A percentile compares a stretch with the other conserved stretches of the same genome.
Conservation (phyloP, 2,113 vertebrate genomes). For the Asarcornis scutulata region DNA sequence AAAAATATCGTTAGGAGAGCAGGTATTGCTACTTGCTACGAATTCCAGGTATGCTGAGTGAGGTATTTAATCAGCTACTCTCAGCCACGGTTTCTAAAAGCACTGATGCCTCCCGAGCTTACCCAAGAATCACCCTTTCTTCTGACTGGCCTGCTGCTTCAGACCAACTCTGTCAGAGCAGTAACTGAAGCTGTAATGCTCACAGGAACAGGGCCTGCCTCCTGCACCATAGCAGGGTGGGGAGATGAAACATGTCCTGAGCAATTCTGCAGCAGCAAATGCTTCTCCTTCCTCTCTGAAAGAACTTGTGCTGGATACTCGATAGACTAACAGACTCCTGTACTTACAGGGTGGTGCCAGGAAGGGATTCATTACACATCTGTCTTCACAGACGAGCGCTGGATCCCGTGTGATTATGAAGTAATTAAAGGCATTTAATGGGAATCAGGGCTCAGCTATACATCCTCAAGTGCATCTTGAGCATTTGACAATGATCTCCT, state of each 20-base stretch:
- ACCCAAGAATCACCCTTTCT: neutral
- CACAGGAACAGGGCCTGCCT: neutral
- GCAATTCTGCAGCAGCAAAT: neutral
- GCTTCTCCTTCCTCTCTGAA: neutral
- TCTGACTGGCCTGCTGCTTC: neutral
- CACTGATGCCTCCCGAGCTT: neutral
- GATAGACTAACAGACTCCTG: neutral
- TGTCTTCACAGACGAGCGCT: neutral
- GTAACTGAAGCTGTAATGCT: neutral
- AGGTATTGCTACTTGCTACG: neutral
- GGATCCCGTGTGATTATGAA: neutral
- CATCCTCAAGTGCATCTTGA: neutral
- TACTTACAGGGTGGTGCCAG: neutral
- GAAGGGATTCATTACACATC: neutral
- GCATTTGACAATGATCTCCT: neutral
- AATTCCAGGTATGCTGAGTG: neutral
- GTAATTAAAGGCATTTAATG: constrained; percentile 36
- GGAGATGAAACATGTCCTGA: neutral
- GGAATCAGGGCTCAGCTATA: neutral
- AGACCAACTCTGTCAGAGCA: neutral
- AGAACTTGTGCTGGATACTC: neutral
- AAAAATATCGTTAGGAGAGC: neutral
- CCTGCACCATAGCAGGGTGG: accelerated
- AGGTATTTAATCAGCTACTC: neutral
- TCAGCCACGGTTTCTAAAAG: neutral